Evolutionary conservation across 2,113 vertebrate species (phyloP).

Genomic region (Phoxinus phoxinus): DNA sequence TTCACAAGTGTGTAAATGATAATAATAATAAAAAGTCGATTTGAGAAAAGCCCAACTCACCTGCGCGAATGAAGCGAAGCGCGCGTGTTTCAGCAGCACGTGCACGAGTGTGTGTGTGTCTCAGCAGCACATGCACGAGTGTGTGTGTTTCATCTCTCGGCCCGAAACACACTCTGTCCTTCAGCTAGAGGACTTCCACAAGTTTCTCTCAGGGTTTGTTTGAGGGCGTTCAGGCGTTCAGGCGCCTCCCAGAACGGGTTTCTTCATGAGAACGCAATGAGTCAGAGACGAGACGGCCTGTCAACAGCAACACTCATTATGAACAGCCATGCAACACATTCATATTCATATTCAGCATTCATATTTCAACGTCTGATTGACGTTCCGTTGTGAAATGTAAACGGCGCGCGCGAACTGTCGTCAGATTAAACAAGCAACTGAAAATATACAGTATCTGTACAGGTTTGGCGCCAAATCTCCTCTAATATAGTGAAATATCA

Average conservation of each 20-base stretch:
- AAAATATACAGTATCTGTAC: no score
- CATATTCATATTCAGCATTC: background rate
- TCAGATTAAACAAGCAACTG: background rate
- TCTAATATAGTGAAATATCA: background rate
- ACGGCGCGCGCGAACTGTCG: background rate
- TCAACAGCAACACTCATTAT: background rate
- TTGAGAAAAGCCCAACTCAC: background rate
- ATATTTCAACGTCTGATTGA: background rate
- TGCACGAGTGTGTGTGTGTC: no score
- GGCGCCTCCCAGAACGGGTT: constrained; percentile 7
- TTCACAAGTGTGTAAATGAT: no score
- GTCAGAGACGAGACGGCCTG: background rate
- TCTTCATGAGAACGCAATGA: background rate
- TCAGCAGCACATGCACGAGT: no score
- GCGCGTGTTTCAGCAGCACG: background rate
- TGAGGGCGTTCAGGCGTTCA: background rate
- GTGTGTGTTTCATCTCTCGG: background rate
- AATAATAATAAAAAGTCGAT: background rate
- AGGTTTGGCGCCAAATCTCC: no score
- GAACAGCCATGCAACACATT: background rate
- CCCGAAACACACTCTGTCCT: background rate
- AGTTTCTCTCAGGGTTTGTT: background rate
- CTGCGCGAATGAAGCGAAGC: background rate
- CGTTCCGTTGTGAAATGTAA: background rate
- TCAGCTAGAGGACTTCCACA: background rate